Conservation (phyloP, 2,888 invertebrate genomes). For the Colletes collaris region DNA sequence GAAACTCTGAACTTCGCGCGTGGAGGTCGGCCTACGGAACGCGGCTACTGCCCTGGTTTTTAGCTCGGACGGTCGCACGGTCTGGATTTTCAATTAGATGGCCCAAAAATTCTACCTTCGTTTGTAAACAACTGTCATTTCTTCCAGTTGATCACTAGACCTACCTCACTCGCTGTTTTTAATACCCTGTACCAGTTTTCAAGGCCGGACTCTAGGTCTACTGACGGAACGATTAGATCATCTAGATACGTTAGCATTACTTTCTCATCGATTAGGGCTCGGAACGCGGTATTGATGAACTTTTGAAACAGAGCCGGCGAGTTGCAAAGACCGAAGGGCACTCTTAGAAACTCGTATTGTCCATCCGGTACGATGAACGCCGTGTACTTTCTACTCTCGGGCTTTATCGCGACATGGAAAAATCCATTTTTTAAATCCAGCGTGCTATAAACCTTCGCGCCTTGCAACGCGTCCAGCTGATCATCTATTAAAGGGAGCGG, state of each 20-base stretch:
- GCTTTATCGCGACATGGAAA: constrained; percentile 64
- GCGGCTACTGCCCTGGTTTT: constrained; percentile 53
- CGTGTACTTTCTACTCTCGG: constrained; percentile 63
- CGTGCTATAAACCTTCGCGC: constrained; percentile 50
- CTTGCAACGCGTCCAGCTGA: constrained; percentile 18
- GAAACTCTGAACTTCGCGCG: neutral
- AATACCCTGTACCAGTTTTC: neutral
- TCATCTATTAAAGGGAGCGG: constrained; percentile 65
- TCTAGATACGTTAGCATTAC: constrained; percentile 9
- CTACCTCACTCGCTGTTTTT: neutral
- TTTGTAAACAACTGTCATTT: constrained; percentile 16
- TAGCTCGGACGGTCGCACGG: neutral
- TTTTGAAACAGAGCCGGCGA: neutral
- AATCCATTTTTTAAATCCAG: constrained; percentile 67
- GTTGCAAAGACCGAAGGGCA: neutral
- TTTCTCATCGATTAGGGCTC: neutral
- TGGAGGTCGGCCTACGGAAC: constrained; percentile 3
- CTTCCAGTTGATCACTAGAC: constrained; percentile 15
- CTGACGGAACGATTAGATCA: constrained; percentile 3
- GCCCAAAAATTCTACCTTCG: constrained; percentile 17
- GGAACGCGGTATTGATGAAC: constrained; percentile 10
- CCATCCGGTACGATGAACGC: constrained; percentile 46
- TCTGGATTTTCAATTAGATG: neutral
- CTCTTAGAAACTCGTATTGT: neutral
- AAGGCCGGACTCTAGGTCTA: neutral